A percentile compares a stretch with the other conserved stretches of the same genome.
Evolutionary conservation across 2,888 invertebrate species (phyloP).

Genomic region (Morpho deidamia): DNA sequence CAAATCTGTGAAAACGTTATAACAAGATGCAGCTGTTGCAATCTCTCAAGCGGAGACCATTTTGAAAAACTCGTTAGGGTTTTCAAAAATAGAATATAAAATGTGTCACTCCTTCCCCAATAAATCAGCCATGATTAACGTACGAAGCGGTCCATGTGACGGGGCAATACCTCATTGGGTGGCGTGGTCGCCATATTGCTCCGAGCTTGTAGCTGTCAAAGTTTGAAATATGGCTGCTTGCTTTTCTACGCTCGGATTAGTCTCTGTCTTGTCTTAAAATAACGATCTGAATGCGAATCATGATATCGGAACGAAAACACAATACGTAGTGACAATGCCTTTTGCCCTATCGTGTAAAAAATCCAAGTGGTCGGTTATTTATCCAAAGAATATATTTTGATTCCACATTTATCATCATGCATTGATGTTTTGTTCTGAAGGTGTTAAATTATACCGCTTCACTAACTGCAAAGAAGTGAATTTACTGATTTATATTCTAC

Average conservation of each 20-base stretch:
- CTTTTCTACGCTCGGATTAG: slow-evolving; percentile 57
- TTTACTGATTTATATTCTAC: slow-evolving; percentile 65
- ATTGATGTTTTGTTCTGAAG: slow-evolving; percentile 51
- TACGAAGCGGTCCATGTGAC: slow-evolving; percentile 66
- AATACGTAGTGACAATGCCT: slow-evolving; percentile 19
- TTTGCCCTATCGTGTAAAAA: slow-evolving; percentile 21
- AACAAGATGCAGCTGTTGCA: slow-evolving; percentile 76
- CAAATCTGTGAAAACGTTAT: slow-evolving; percentile 54
- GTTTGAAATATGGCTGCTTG: slow-evolving; percentile 69
- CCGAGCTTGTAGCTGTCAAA: slow-evolving; percentile 76
- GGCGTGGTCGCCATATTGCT: slow-evolving; percentile 75
- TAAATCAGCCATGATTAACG: slow-evolving; percentile 76
- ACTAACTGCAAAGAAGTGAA: slow-evolving; percentile 44
- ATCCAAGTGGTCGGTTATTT: slow-evolving; percentile 24
- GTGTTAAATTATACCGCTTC: slow-evolving; percentile 58
- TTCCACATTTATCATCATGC: slow-evolving; percentile 52
- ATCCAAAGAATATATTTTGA: slow-evolving; percentile 23
- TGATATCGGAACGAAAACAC: slow-evolving; percentile 40
- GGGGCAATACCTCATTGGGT: slow-evolving; percentile 74
- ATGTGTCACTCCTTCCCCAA: slow-evolving; percentile 75
- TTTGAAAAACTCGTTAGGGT: slow-evolving; percentile 70
- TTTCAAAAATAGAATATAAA: slow-evolving; percentile 78
- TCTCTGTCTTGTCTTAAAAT: slow-evolving; percentile 68
- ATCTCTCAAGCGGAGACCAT: slow-evolving; percentile 61
- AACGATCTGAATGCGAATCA: slow-evolving; percentile 49